Evolutionary conservation across 2,113 vertebrate genomes (phyloP), one percentile per base, ranked within the genome.

Genomic region (Irena cyanogastra): DNA sequence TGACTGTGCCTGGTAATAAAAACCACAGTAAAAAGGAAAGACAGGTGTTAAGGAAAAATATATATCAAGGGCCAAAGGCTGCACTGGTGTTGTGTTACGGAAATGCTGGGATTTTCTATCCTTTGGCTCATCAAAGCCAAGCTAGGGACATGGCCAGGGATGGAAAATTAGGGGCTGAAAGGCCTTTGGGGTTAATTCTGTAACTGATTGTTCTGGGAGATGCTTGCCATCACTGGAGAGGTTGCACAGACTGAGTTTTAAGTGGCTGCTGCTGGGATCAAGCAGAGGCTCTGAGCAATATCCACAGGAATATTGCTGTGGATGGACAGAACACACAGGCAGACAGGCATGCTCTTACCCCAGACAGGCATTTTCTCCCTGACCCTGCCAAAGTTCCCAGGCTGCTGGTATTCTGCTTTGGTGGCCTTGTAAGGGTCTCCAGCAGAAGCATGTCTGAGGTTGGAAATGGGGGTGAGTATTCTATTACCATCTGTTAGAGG

Each of bases 221-320:
- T 4, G 19, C 47, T 68, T 1, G 0, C 92, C 63, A 83, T 82
- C 5, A 41, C 60, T 15, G 47, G 24, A 33, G 44, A 79, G 31
- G 49, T 18, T 7, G 1, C 0, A 1, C 0, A 0, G 33, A 57
- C 3, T 65, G 30, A 33, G 77, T 65, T 66, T 2, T 18, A 61
- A 76, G 83, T 26, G 71, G 56, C 69, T 93, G 83, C 68, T 84
- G 49, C 70, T 8, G 5, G 30, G 44, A 37, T n/a, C 53, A 80
- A 81, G 86, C 83, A 66, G 57, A 3, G 4, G n/a, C 60, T 81
- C 37, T 53, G 60, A 1, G 1, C 60, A 28, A 4, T 14, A 30
- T 41, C 54, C 13, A 2, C 54, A 37, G 84, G 68, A n/a, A 39
- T 39, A 17, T 8, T 61, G 77, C 71, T 69, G 66, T 39, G 83